phyloP scores from a whole-genome alignment of 2,113 vertebrate species.

The Anguilla rostrata region DNA sequence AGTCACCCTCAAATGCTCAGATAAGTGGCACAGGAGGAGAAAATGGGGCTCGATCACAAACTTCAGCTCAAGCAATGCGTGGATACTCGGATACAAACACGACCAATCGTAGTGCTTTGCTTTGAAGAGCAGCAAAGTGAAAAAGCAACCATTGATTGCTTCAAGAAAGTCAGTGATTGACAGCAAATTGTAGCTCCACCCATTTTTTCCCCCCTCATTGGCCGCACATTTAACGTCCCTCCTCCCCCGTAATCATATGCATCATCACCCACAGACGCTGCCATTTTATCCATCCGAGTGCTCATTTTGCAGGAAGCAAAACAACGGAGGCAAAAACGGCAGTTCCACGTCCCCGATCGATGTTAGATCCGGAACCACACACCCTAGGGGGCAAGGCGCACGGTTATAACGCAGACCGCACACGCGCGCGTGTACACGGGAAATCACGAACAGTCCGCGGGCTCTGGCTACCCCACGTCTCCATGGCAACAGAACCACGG shows the following conservation, averaged over 20 bases:
- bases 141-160: no score
- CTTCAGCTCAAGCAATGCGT: background rate
- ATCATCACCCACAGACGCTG: no score
- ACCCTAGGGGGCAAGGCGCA: background rate
- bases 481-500: slow-evolving; percentile 6
- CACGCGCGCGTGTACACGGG: background rate
- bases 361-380: no score
- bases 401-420: no score
- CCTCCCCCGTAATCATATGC: background rate
- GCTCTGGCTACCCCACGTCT: background rate
- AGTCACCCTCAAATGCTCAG: no score
- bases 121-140: no score
- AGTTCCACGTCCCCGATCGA: no score
- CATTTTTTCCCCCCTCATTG: background rate
- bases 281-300: no score
- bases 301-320: no score
- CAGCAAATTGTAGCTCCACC: background rate
- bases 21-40: background rate
- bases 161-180: background rate
- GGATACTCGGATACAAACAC: no score
- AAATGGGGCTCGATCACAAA: background rate
- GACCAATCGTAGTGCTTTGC: no score
- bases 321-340: no score
- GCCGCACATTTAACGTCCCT: background rate
- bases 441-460: background rate